Conservation (phyloP, 2,888 invertebrate genomes). For the Tetrapedia diversipes region DNA sequence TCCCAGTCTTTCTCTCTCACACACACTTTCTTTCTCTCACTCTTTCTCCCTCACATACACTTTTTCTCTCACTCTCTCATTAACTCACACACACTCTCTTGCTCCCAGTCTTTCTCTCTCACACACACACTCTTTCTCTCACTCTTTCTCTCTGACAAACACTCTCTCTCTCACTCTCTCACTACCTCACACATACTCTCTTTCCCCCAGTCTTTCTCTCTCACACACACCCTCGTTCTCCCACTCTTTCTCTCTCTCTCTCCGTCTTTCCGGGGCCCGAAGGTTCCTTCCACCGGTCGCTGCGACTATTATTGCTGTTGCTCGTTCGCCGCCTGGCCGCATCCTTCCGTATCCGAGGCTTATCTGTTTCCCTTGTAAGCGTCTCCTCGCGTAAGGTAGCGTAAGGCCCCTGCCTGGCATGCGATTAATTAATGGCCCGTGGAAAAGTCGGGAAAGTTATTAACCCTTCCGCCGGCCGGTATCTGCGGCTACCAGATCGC, state of each 20-base stretch:
- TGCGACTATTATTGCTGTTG: neutral
- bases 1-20: neutral
- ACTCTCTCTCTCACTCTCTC: no score
- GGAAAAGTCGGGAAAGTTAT: constrained; percentile 57
- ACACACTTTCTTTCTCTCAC: neutral
- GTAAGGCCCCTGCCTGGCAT: constrained; percentile 41
- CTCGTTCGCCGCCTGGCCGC: constrained; percentile 19
- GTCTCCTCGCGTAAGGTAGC: constrained; percentile 40
- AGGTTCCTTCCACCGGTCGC: neutral
- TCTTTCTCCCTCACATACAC: neutral
- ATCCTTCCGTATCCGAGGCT: constrained; percentile 35
- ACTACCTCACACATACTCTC: no score
- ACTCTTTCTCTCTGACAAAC: no score
- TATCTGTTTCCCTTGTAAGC: constrained; percentile 48
- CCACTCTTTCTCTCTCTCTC: neutral
- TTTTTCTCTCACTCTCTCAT: no score
- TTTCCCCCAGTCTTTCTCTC: no score
- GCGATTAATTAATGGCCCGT: constrained; percentile 59
- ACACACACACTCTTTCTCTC: no score
- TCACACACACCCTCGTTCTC: neutral
- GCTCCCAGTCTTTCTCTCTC: no score
- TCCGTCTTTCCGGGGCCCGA: neutral
- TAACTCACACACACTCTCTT: no score
- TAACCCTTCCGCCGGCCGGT: constrained; percentile 44
- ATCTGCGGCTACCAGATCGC: constrained; percentile 45